phyloP scores from a whole-genome alignment of 2,797 vertebrate species.

The Halcyon badia region DNA sequence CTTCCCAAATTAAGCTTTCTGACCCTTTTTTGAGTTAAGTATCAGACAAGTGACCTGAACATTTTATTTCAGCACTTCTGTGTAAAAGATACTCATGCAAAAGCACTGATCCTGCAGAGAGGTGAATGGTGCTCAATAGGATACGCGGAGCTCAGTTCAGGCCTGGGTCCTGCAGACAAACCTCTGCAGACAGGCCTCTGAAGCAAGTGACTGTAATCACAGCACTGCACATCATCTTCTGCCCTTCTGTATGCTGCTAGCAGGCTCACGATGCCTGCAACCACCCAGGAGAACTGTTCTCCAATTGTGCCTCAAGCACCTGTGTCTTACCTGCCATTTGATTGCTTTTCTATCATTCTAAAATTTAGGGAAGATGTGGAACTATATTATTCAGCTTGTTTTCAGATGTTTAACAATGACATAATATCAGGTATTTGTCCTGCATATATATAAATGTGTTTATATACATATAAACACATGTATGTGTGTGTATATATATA shows the following conservation, averaged over 20 bases:
- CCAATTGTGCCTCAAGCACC: neutral
- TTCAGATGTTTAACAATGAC: neutral
- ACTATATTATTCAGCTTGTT: neutral
- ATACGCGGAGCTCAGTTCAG: neutral
- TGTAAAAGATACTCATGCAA: neutral
- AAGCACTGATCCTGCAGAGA: neutral
- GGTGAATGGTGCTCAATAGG: neutral
- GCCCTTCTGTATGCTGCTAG: accelerated
- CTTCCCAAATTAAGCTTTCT: conserved; percentile 22
- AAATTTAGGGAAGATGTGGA: neutral
- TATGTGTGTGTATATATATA: neutral
- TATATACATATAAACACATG: neutral
- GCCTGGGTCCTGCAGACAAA: neutral
- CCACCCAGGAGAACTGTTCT: neutral
- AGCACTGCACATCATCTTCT: neutral
- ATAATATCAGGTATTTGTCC: neutral
- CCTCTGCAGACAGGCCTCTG: no score
- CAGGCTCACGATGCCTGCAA: neutral
- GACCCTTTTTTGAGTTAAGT: neutral
- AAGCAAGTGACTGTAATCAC: neutral
- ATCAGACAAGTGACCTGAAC: neutral
- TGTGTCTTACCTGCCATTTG: neutral
- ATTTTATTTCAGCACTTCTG: neutral
- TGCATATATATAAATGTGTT: neutral
- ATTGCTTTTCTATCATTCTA: neutral